Base-by-base conservation (phyloP, 2,888 invertebrate genomes). In the Aleiodes testaceus region DNA sequence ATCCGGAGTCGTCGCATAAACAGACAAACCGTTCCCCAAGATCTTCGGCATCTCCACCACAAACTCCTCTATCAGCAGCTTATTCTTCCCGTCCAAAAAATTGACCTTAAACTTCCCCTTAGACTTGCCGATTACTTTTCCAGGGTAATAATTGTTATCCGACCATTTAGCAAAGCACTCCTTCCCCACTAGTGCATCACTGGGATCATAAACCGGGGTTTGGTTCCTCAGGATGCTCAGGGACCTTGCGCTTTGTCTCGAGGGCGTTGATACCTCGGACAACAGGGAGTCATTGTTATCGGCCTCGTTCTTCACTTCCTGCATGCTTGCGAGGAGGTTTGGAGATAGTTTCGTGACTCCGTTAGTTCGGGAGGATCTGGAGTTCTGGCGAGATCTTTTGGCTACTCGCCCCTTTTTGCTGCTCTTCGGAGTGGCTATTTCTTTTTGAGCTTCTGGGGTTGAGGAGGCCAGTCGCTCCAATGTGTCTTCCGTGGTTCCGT, bases 91-190 rank as follows among this genome's bases (percentile, higher is more conserved):
- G 79, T 92, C 92, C 66, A 92, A 91, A 77, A 92, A 92, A 14
- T 82, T 90, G 86, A 93, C 91, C 75, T 90, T 87, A 84, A 91
- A 92, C 79, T 92, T 92, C 26, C 90, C 90, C 64, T 91, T 89
- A 0, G 90, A 89, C 61, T 90, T 90, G 76, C 90, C 90, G 9
- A 88, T 83, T 0, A 92, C 90, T 81, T 87, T 90, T 0, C 92
- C 93, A 0, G 92, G 91, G 78, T 93, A 93, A 77, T 92, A 92
- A 73, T 91, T 90, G 78, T 91, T 92, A 80, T 93, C 92, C 0
- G 91, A 90, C 92, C 93, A 93, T 82, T 91, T 91, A 0, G 92
- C 93, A 76, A 92, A 88, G 0, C 92, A 92, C 26, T 82, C 78
- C 44, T 82, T 83, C 0, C 85, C 85, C 2, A 82, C 75, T n/a